Evolutionary conservation across 2,797 vertebrate genomes (phyloP), one percentile per base, ranked within the genome.

Genomic region (Mus minutoides): DNA sequence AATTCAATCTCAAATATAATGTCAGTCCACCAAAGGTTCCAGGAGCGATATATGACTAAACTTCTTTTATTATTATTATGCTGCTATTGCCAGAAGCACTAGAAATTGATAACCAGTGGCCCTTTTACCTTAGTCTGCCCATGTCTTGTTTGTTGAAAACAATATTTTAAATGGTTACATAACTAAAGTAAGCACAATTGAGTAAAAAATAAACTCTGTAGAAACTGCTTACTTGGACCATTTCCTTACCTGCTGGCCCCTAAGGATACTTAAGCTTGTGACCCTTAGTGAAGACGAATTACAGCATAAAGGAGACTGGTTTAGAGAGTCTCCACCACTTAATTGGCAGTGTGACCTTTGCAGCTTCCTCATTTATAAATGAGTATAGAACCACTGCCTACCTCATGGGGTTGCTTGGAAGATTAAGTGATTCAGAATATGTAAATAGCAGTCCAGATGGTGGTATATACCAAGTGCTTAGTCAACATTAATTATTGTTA

Each of bases 311-410:
- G 56, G 16, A 84, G 22, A n/a, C 8, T 77, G 0, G 19, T 46
- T 71, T 31, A 11, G 60, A 40, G 60, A 40, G 91, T 26, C 9
- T 91, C 52, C 14, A 54, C 21, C 31, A 40, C 64, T 73, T 49
- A 88, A 60, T 7, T 80, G 71, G 13, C 37, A 73, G 3, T 54
- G 37, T 79, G 54, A 92, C 49, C 54, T 94, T 96, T 62, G 26
- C 16, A 76, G 46, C 86, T 52, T 90, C 12, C 26, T 94, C 62
- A 58, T 71, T 95, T 80, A 14, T 78, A 90, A 80, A 80, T 60
- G 9, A n/a, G 29, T 24, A 2, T 62, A 34, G 82, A 93, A 86
- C 64, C 80, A 88, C 90, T 86, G 37, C 46, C n/a, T 83, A 69
- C 21, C 26, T 37, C 19, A 67, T 58, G 14, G 3, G 1, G 7